phyloP scores from a whole-genome alignment of 2,797 vertebrate genomes.

The Myripristis jacobus region DNA sequence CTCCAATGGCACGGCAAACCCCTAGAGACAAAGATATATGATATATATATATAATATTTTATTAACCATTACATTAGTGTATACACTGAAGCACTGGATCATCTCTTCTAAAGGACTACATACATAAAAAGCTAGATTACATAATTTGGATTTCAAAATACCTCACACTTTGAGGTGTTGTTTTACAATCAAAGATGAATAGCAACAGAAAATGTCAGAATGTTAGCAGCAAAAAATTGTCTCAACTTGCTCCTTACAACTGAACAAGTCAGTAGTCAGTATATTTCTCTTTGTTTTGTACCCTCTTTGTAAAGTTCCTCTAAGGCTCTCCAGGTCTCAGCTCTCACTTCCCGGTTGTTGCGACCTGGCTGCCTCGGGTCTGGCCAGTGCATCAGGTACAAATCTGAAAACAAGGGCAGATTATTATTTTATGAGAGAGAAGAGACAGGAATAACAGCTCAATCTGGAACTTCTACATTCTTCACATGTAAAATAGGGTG shows the following conservation, averaged over 20 bases:
- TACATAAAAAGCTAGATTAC: too few species aligned
- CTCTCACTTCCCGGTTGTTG: constrained; percentile 79
- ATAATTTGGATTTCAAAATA: too few species aligned
- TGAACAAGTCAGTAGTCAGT: background rate
- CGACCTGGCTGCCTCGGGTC: constrained; percentile 61
- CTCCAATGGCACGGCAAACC: constrained; percentile 83
- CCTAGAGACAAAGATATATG: constrained; percentile 64
- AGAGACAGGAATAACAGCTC: background rate
- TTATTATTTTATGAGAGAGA: background rate
- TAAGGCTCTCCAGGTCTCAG: constrained; percentile 83
- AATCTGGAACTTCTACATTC: background rate
- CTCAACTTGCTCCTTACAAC: too few species aligned
- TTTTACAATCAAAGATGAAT: too few species aligned
- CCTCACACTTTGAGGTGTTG: too few species aligned
- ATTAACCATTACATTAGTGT: too few species aligned
- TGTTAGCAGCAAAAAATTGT: too few species aligned
- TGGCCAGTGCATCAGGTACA: constrained; percentile 88
- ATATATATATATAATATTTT: too few species aligned
- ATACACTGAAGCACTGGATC: too few species aligned
- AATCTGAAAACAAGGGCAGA: constrained; percentile 71
- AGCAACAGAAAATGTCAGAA: too few species aligned
- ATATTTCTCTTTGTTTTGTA: constrained; percentile 17
- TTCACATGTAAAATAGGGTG: background rate
- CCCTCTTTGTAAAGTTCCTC: constrained; percentile 84
- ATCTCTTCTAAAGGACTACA: too few species aligned